Evolutionary conservation across 2,888 invertebrate species (phyloP), one percentile per base, ranked within the genome.

Genomic region (Drosophila anomelani): DNA sequence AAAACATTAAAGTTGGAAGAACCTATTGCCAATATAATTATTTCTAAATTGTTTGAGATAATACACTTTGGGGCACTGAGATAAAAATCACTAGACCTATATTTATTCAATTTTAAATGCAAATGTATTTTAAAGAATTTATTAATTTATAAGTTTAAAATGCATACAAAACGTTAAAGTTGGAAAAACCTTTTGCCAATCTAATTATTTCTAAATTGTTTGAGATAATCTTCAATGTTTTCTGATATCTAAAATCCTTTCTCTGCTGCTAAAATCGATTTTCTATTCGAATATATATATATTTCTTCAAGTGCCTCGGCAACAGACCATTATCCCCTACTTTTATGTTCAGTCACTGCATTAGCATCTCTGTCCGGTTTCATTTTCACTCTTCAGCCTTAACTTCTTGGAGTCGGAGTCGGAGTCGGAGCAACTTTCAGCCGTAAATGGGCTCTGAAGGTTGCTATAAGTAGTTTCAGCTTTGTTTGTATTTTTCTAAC

Each of bases 361-460:
- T 74, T 66, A 63, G 64, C 59, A 72, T 76, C 56, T 71, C 60
- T 76, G 63, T 71, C 76, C 41, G 53, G 68, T 62, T 59, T 67
- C 43, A 56, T 55, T 77, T 74, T 66, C 73, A 62, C 66, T 64
- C 59, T 70, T 51, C 77, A 59, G 58, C 66, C 56, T 66, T 60
- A 81, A 84, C 81, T 81, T 79, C 62, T 54, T 69, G 39, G 64
- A 71, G 70, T 66, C 67, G 73, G 51, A 41, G 53, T 44, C 64
- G 36, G 62, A 73, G 70, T 66, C 60, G 73, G 34, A 58, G 47
- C 58, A 78, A 80, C 55, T 82, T 80, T 62, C 51, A 56, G 44
- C 41, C 53, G 64, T 57, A 64, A 59, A 74, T 73, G 62, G 51
- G 29, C 53, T 55, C 32, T 41, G 55, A 72, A 73, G 59, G 56